Evolutionary conservation across 2,113 vertebrate genomes (phyloP).

Genomic region (Embiotoca jacksoni): DNA sequence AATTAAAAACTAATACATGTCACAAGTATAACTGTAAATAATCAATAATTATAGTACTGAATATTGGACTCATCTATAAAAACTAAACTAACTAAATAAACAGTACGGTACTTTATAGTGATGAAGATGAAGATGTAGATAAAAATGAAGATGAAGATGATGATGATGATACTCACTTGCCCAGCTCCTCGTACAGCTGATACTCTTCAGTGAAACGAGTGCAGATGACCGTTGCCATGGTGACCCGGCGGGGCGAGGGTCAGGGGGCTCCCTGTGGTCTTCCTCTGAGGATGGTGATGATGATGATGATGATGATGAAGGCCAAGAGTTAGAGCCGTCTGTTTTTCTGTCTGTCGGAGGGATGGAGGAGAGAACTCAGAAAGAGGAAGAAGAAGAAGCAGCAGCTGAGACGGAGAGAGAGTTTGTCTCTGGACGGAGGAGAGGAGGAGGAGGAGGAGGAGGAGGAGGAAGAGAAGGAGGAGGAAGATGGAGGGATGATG

Average conservation of each 20-base stretch:
- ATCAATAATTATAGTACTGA: no score
- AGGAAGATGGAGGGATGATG: slow-evolving; percentile 58
- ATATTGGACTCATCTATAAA: no score
- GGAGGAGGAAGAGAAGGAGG: slow-evolving; percentile 34
- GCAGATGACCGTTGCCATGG: slow-evolving; percentile 83
- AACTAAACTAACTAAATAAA: no score
- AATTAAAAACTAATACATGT: no score
- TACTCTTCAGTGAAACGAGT: slow-evolving; percentile 81
- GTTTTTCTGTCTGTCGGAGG: slow-evolving; percentile 8
- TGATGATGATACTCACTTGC: slow-evolving; percentile 70
- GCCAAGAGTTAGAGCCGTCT: slow-evolving; percentile 38
- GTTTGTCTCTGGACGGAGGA: neutral
- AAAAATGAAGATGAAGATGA: slow-evolving; percentile 4
- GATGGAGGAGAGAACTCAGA: slow-evolving; percentile 12
- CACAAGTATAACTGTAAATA: no score
- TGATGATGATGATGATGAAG: slow-evolving; percentile 30
- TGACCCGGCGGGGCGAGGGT: slow-evolving; percentile 63
- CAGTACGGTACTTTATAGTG: no score
- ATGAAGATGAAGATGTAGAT: no score
- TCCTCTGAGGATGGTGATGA: slow-evolving; percentile 52
- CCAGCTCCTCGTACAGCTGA: slow-evolving; percentile 81
- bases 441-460: slow-evolving; percentile 42
- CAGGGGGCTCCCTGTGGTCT: slow-evolving; percentile 56
- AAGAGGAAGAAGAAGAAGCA: slow-evolving; percentile 15
- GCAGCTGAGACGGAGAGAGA: neutral